Conservation (phyloP, 30 jellyfish, hydroid and myxozoan species). For the Aurelia sp. region DNA sequence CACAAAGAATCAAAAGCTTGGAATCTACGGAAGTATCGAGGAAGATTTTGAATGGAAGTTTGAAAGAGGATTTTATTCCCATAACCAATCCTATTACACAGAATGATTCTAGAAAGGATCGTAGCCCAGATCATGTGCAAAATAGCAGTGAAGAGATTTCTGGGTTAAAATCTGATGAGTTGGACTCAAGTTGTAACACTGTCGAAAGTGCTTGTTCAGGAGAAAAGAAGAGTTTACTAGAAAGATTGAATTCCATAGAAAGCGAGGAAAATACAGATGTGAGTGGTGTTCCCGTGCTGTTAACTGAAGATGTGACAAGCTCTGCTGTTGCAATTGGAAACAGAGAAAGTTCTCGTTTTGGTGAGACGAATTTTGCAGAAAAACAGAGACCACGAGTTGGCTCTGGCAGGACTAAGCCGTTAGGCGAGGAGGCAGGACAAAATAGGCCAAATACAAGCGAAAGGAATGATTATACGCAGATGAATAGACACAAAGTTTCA, state of each 20-base stretch:
- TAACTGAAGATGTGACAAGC: background rate
- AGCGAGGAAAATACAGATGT: background rate
- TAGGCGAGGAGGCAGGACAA: background rate
- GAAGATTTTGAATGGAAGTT: background rate
- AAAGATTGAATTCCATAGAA: background rate
- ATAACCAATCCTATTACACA: too few relatives aligned
- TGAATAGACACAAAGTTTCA: background rate
- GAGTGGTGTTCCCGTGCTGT: too few relatives aligned
- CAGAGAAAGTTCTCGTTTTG: too few relatives aligned
- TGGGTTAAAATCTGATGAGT: background rate
- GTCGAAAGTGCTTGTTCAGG: background rate
- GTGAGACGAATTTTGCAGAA: background rate
- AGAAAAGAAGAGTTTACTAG: background rate
- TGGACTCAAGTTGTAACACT: background rate
- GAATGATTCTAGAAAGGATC: background rate
- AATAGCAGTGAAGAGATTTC: too few relatives aligned
- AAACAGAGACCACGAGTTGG: background rate
- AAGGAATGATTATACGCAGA: too few relatives aligned
- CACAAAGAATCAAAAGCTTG: background rate
- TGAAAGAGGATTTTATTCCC: background rate
- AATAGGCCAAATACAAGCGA: background rate
- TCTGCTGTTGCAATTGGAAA: background rate
- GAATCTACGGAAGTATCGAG: too few relatives aligned
- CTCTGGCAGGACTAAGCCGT: background rate
- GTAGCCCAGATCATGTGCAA: background rate